These are phyloP conservation scores for Urocynchramus pylzowi DNA, from an alignment of 2,113 vertebrate genomes.

Conservation along the genomic window DNA sequence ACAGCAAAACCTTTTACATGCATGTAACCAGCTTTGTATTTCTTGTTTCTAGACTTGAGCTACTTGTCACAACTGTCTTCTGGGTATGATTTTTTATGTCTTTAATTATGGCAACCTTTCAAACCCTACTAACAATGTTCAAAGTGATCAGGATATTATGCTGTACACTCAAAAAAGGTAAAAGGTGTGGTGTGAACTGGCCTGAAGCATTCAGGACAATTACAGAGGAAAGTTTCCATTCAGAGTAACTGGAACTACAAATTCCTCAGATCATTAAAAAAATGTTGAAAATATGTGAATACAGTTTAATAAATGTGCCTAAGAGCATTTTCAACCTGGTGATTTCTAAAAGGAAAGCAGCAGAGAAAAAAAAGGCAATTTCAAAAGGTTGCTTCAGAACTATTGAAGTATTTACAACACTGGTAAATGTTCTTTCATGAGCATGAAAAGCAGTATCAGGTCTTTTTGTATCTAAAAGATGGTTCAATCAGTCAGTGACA, in stretches of 20 bases:
- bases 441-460: neutral
- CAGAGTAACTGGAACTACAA: neutral
- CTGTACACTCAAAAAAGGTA: neutral
- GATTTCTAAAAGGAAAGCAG: neutral
- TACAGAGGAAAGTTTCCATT: neutral
- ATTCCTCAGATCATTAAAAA: neutral
- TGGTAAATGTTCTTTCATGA: neutral
- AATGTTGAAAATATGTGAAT: neutral
- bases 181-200: neutral
- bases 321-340: neutral
- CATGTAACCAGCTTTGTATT: neutral
- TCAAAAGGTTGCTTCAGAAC: neutral
- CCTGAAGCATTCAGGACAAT: neutral
- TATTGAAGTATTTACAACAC: neutral
- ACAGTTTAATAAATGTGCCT: neutral
- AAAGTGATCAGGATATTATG: neutral
- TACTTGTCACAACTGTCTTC: neutral
- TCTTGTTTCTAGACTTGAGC: neutral
- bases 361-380: neutral
- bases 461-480: conserved; percentile 1
- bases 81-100: neutral
- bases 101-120: neutral
- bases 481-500: neutral
- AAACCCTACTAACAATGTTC: neutral
- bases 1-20: neutral